phyloP scores from a whole-genome alignment of 1,140 invertebrate genomes.

The Camponotus floridanus region DNA sequence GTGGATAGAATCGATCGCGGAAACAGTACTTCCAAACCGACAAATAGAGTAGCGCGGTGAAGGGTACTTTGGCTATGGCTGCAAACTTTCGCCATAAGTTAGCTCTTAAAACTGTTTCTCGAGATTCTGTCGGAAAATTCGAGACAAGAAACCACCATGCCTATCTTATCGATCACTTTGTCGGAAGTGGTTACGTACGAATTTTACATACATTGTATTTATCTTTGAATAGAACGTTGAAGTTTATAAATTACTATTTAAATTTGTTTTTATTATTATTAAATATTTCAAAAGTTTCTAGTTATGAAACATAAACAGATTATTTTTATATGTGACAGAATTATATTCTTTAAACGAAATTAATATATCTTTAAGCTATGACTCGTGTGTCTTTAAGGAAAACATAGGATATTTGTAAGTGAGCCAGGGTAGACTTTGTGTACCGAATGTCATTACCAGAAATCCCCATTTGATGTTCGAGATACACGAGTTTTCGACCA shows the following conservation, averaged over 20 bases:
- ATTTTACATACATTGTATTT: conserved; percentile 7
- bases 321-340: neutral
- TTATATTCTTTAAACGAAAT: too few relatives aligned
- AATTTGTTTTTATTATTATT: neutral
- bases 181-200: conserved; percentile 44
- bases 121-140: conserved; percentile 53
- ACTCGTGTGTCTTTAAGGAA: neutral
- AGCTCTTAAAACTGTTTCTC: conserved; percentile 68
- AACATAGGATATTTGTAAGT: conserved; percentile 6
- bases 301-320: too few relatives aligned
- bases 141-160: conserved; percentile 65
- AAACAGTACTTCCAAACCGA: conserved; percentile 33
- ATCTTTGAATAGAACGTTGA: neutral
- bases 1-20: conserved; percentile 22
- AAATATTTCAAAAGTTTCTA: neutral
- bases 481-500: conserved; percentile 4
- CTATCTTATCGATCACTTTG: conserved; percentile 48
- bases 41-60: conserved; percentile 35
- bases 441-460: conserved; percentile 34
- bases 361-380: neutral
- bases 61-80: conserved; percentile 27
- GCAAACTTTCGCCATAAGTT: conserved; percentile 70
- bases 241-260: conserved; percentile 15
- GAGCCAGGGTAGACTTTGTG: neutral
- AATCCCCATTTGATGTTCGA: conserved; percentile 40